Evolutionary conservation across 2,797 vertebrate species (phyloP), one percentile per base, ranked within the genome.

Genomic region (Eremophila alpestris): DNA sequence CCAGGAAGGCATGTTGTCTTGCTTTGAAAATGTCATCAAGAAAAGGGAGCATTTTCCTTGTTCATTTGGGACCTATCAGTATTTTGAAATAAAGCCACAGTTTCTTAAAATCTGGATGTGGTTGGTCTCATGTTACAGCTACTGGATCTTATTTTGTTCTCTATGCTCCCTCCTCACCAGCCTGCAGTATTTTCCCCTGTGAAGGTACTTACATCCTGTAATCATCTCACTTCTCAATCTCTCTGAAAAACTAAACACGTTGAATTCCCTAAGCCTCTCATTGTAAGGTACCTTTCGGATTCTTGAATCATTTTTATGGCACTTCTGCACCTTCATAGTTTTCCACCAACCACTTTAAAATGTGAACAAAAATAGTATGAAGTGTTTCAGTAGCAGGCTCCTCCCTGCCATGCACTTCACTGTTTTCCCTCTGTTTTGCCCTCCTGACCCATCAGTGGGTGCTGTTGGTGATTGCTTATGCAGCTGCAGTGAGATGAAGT

Each of bases 271-370:
- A 43, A 94, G 43, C 83, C 36, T 90, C 19, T 87, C 46, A 23
- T 58, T n/a, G 30, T 81, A 41, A 90, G 36, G 36, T 62, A 20
- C n/a, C 30, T 90, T 94, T 90, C 55, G 82, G 70, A 74, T 93
- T 62, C 54, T 77, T 88, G 43, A 90, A 58, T 93, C 24, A 22
- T 89, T 93, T 94, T 92, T 87, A 87, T 65, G 40, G 70, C 48
- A 59, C 81, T 93, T 90, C 30, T 92, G 62, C 48, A 62, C 51
- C n/a, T 24, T 86, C 64, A 30, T 9, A 13, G 10, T 83, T 93
- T 94, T 81, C 59, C 19, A 73, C 58, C 20, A 43, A 26, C 41
- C 46, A 24, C 56, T 91, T 94, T 22, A 71, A 90, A 86, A 59
- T 17, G 22, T 30, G 43, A 60, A 34, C 34, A 46, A 7, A 83